A percentile compares a stretch with the other conserved stretches of the same genome.
These are phyloP conservation scores for Perca schrenkii DNA, from an alignment of 2,113 vertebrate genomes.

Conservation along the genomic window DNA sequence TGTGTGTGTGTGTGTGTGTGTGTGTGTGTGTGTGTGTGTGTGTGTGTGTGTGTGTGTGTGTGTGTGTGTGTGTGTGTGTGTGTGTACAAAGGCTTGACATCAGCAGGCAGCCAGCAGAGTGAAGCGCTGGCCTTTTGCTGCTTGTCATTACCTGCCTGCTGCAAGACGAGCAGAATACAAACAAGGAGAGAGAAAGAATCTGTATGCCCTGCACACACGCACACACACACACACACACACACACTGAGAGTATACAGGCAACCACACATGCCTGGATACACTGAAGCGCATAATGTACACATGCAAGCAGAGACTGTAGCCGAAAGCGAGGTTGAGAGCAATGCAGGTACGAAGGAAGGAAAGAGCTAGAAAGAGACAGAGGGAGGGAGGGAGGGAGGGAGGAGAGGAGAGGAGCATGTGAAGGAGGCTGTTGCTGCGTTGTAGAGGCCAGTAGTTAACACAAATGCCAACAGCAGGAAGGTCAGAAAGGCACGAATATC, in stretches of 20 bases:
- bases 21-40: too few relatives aligned
- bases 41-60: too few relatives aligned
- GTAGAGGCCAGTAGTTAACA: slow-evolving; percentile 1
- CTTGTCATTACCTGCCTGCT: slow-evolving; percentile 88
- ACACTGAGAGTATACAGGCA: neutral
- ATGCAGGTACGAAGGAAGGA: neutral
- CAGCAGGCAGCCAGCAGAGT: slow-evolving; percentile 64
- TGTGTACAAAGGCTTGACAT: slow-evolving; percentile 26
- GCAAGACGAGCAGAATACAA: slow-evolving; percentile 86
- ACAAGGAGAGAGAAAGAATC: slow-evolving; percentile 65
- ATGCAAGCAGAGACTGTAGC: neutral
- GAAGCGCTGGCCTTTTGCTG: slow-evolving; percentile 88
- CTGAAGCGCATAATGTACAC: neutral
- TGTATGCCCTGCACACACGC: neutral
- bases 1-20: too few relatives aligned
- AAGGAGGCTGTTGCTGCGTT: neutral
- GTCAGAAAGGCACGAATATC: neutral
- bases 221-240: slow-evolving; percentile 3
- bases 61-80: too few relatives aligned
- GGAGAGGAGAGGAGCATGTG: neutral
- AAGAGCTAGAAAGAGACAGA: neutral
- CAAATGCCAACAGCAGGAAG: neutral
- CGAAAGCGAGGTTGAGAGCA: neutral
- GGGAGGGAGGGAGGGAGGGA: neutral
- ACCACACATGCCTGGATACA: neutral